Conservation (phyloP, 2,797 vertebrate species). For the Valencia hispanica region DNA sequence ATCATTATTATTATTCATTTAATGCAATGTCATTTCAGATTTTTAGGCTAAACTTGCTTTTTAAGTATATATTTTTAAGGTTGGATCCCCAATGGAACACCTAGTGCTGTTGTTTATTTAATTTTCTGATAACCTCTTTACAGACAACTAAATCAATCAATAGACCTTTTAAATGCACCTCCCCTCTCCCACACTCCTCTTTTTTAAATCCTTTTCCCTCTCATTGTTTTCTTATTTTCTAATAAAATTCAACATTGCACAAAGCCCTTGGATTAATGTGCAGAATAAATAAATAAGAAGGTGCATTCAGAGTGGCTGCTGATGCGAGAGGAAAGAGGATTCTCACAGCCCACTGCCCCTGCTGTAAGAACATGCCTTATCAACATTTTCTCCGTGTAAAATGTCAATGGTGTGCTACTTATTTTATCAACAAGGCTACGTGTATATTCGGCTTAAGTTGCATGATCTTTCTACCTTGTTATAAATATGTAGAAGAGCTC, state of each 20-base stretch:
- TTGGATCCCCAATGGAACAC: background rate
- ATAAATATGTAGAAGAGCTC: constrained; percentile 20
- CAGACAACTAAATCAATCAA: constrained; percentile 23
- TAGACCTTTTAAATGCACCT: constrained; percentile 9
- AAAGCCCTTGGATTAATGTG: constrained; percentile 62
- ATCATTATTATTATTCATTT: constrained; percentile 2
- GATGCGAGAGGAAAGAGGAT: constrained; percentile 62
- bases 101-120: background rate
- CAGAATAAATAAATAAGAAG: constrained; percentile 54
- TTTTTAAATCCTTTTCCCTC: constrained; percentile 28
- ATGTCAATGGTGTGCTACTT: constrained; percentile 50
- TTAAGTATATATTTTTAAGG: background rate
- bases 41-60: constrained; percentile 9
- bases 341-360: constrained; percentile 70
- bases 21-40: background rate
- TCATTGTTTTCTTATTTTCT: constrained; percentile 36
- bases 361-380: constrained; percentile 68
- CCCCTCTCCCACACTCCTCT: constrained; percentile 13
- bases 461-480: constrained; percentile 34
- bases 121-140: background rate
- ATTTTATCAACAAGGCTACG: constrained; percentile 43
- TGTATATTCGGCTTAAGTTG: constrained; percentile 39
- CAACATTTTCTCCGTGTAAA: constrained; percentile 61
- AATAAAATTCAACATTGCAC: constrained; percentile 59
- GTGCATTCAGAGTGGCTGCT: constrained; percentile 57